A percentile compares a stretch with the other conserved stretches of the same genome.
phyloP scores from a whole-genome alignment of 92 coral and sea anemone genomes.

The Epizoanthus illoricatus region DNA sequence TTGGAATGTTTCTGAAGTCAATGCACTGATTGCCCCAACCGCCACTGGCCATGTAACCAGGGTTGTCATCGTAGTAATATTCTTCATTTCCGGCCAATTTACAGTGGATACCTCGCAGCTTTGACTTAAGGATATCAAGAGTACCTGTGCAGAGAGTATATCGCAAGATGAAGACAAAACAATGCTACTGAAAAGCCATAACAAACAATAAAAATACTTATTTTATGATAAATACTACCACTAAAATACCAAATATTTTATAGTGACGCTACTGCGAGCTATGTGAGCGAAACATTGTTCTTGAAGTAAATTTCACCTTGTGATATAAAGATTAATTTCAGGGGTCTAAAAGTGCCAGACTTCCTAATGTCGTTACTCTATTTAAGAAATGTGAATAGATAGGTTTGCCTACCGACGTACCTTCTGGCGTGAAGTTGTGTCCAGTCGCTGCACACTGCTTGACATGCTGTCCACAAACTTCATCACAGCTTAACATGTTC shows the following conservation, averaged over 20 bases:
- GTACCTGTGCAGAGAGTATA: not conserved
- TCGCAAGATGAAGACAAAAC: not conserved
- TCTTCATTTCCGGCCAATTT: not conserved
- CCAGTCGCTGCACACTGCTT: not conserved
- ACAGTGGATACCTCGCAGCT: slow-evolving; percentile 1
- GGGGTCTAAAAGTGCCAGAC: no score
- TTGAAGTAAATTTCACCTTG: no score
- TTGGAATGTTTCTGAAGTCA: slow-evolving; percentile 8
- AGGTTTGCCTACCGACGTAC: not conserved
- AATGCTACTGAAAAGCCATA: not conserved
- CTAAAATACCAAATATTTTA: no score
- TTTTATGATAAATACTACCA: not conserved
- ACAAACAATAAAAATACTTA: not conserved
- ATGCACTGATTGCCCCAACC: not conserved
- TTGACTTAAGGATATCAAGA: not conserved
- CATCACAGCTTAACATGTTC: slow-evolving; percentile 15
- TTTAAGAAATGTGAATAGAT: no score
- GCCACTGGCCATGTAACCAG: not conserved
- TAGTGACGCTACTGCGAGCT: no score
- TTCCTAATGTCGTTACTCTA: no score
- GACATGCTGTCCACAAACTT: not conserved
- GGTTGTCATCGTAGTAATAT: not conserved
- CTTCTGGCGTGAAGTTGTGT: slow-evolving; percentile 1
- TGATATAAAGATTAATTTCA: no score
- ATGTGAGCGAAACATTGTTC: no score